A percentile compares a stretch with the other conserved stretches of the same genome.
These are phyloP conservation scores for Idaea aversata DNA, from an alignment of 2,888 invertebrate species.

Conservation along the genomic window DNA sequence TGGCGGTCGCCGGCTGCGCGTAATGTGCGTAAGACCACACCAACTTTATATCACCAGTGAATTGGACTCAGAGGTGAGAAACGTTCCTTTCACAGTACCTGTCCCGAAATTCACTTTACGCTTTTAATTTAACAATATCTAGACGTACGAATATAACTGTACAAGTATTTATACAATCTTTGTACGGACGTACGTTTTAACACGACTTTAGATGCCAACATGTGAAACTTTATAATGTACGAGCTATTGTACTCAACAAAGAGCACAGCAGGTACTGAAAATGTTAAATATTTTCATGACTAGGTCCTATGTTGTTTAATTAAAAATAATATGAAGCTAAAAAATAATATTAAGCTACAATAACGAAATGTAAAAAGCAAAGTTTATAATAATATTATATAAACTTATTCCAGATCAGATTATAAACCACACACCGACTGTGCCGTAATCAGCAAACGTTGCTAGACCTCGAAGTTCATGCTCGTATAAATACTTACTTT, in stretches of 20 bases:
- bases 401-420: too few relatives aligned
- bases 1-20: constrained; percentile 55
- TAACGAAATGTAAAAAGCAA: not conserved
- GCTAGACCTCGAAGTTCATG: too few relatives aligned
- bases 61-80: constrained; percentile 52
- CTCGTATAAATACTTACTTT: too few relatives aligned
- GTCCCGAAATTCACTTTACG: not conserved
- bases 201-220: not conserved
- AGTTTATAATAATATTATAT: too few relatives aligned
- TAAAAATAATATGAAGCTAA: not conserved
- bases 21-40: constrained; percentile 64
- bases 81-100: constrained; percentile 35
- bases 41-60: constrained; percentile 58
- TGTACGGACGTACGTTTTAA: not conserved
- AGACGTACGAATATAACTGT: not conserved
- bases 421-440: too few relatives aligned
- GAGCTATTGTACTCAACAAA: constrained; percentile 1
- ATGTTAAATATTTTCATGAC: not conserved
- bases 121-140: not conserved
- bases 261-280: not conserved
- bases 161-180: not conserved
- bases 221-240: not conserved
- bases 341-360: too few relatives aligned
- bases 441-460: too few relatives aligned
- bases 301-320: not conserved